Evolutionary conservation across 1,140 invertebrate genomes (phyloP).

Genomic region (Aphelinus atriplicis): DNA sequence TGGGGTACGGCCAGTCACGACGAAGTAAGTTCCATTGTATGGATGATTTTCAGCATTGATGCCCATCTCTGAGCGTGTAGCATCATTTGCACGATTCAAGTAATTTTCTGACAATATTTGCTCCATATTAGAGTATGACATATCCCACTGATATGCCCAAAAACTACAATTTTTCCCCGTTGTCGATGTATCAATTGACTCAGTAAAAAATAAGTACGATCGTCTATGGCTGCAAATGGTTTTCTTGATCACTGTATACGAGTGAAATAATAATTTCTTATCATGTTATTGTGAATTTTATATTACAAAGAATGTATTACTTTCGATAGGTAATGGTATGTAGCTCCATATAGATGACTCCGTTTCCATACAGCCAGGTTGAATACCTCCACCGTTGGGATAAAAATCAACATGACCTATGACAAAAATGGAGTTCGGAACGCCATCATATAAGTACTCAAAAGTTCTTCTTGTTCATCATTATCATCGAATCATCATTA

Average conservation of each 20-base stretch:
- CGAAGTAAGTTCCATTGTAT: constrained; percentile 36
- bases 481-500: no score
- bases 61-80: constrained; percentile 50
- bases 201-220: constrained; percentile 68
- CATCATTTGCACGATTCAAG: constrained; percentile 33
- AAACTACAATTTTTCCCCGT: constrained; percentile 64
- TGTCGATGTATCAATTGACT: constrained; percentile 60
- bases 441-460: no score
- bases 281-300: not conserved
- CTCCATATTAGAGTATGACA: constrained; percentile 52
- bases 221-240: constrained; percentile 71
- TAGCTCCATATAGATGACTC: not conserved
- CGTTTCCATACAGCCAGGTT: constrained; percentile 7
- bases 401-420: not conserved
- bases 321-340: constrained; percentile 6
- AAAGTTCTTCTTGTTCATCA: no score
- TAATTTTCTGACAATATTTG: constrained; percentile 20
- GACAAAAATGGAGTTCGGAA: no score
- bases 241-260: constrained; percentile 61
- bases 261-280: not conserved
- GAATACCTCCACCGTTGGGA: constrained; percentile 18
- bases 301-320: not conserved
- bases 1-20: constrained; percentile 31
- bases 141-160: constrained; percentile 66
- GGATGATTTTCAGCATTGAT: constrained; percentile 45